phyloP scores from a whole-genome alignment of 2,113 vertebrate species.

The Oreochromis tanganicae region DNA sequence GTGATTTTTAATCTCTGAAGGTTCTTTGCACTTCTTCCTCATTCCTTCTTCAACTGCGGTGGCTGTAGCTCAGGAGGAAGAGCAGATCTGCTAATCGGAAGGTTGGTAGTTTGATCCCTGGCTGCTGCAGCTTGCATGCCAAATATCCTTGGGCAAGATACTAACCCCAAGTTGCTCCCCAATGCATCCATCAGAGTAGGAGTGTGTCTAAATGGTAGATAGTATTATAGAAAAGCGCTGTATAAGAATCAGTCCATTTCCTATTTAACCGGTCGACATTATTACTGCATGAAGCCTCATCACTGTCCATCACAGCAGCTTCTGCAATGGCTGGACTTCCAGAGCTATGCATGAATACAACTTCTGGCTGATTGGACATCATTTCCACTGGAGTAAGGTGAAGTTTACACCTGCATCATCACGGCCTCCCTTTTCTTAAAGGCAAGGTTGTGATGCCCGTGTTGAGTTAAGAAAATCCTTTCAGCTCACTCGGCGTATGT shows the following conservation, averaged over 20 bases:
- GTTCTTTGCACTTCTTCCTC: background rate
- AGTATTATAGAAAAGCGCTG: background rate
- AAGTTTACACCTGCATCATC: background rate
- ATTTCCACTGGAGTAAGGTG: accelerated
- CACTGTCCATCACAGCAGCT: background rate
- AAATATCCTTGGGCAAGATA: background rate
- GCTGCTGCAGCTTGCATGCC: background rate
- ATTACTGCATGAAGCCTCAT: background rate
- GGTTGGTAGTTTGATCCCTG: background rate
- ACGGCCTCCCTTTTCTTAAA: background rate
- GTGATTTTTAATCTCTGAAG: background rate
- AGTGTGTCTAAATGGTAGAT: background rate
- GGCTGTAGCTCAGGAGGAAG: background rate
- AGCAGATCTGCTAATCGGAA: background rate
- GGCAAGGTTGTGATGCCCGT: accelerated
- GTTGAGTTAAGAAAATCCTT: background rate
- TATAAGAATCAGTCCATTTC: background rate
- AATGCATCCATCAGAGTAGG: background rate
- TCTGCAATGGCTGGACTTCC: background rate
- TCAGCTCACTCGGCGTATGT: background rate
- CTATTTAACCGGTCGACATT: background rate
- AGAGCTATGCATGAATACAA: background rate
- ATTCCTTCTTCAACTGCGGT: background rate
- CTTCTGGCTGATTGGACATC: accelerated
- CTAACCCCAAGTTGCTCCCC: background rate